phyloP scores from a whole-genome alignment of 2,797 vertebrate genomes.

The Premnoplex brunnescens region DNA sequence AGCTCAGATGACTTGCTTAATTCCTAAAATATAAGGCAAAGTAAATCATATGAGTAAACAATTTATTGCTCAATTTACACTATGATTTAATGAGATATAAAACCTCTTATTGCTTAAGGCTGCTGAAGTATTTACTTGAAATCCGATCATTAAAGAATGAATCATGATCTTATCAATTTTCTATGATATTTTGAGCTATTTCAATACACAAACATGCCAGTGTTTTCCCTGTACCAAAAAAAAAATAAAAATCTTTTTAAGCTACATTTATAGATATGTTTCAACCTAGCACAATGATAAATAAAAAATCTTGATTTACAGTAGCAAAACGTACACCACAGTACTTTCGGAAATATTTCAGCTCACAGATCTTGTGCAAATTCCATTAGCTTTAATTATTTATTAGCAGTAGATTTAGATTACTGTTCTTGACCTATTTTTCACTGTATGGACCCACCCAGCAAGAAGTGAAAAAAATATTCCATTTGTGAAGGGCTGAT shows the following conservation, averaged over 20 bases:
- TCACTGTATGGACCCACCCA: conserved; percentile 68
- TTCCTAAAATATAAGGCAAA: conserved; percentile 27
- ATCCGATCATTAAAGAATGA: neutral
- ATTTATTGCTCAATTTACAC: conserved; percentile 38
- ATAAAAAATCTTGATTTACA: conserved; percentile 76
- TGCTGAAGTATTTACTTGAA: conserved; percentile 40
- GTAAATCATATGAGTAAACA: neutral
- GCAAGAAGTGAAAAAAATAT: conserved; percentile 76
- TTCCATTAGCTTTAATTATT: conserved; percentile 88
- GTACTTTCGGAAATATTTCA: conserved; percentile 74
- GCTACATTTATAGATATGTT: conserved; percentile 63
- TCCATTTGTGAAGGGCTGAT: conserved; percentile 68
- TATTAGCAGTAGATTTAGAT: conserved; percentile 83
- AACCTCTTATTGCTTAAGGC: conserved; percentile 37
- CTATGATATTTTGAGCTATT: neutral
- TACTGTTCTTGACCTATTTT: conserved; percentile 84
- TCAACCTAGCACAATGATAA: conserved; percentile 63
- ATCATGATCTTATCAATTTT: neutral
- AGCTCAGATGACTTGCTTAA: conserved; percentile 25
- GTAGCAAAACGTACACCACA: conserved; percentile 60
- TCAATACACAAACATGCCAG: neutral
- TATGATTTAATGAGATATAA: conserved; percentile 14
- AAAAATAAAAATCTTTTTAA: conserved; percentile 37
- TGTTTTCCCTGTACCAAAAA: neutral
- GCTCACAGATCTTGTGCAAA: conserved; percentile 81